A percentile compares a stretch with the other conserved stretches of the same genome.
Evolutionary conservation across 2,888 invertebrate species (phyloP).

Genomic region (Pristionchus japonicus): DNA sequence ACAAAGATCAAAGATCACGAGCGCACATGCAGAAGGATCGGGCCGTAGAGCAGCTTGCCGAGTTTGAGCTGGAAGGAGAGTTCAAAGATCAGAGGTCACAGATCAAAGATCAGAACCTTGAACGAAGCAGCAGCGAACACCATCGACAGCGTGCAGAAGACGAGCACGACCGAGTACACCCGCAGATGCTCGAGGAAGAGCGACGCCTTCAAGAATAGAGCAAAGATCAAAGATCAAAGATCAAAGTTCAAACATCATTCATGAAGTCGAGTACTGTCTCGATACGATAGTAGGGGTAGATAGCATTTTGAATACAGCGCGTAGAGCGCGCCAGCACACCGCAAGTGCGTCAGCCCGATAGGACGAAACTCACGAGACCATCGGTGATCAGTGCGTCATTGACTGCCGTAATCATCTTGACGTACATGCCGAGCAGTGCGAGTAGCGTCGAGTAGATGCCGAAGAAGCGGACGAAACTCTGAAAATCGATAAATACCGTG

Average conservation of each 20-base stretch:
- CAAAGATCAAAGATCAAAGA: background rate
- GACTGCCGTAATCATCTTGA: background rate
- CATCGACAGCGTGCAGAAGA: background rate
- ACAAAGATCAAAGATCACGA: too few relatives aligned
- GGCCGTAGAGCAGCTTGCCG: conserved; percentile 21
- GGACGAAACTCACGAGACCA: background rate
- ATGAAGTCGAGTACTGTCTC: too few relatives aligned
- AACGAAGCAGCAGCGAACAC: background rate
- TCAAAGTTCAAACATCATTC: background rate
- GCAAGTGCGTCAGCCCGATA: background rate
- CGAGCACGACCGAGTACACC: background rate
- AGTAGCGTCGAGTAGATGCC: conserved; percentile 13
- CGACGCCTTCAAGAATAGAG: background rate
- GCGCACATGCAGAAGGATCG: background rate
- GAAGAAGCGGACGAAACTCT: background rate
- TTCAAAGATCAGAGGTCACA: background rate
- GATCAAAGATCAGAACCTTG: background rate
- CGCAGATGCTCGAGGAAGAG: background rate
- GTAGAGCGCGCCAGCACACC: too few relatives aligned
- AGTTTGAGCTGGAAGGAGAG: background rate
- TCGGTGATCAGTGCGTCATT: background rate
- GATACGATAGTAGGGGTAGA: too few relatives aligned
- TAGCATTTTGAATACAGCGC: too few relatives aligned
- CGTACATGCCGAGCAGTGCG: background rate
- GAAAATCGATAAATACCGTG: background rate